A percentile compares a stretch with the other conserved stretches of the same genome.
phyloP scores from a whole-genome alignment of 2,113 vertebrate genomes.

The Uria aalge region DNA sequence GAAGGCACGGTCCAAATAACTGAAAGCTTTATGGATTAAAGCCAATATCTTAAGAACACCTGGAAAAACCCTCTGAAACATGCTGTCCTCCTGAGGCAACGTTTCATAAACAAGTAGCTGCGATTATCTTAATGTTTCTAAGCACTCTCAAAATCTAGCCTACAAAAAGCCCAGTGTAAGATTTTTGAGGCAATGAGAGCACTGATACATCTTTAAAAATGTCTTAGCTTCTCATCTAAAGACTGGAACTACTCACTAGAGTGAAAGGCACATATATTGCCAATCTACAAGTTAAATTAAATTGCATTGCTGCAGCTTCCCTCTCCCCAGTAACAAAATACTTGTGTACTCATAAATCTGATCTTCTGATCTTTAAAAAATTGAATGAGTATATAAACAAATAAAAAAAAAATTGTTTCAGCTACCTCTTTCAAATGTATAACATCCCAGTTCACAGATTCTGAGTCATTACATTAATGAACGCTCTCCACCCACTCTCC shows the following conservation, averaged over 20 bases:
- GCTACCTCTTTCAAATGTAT: background rate
- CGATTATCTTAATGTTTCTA: background rate
- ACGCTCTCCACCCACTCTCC: background rate
- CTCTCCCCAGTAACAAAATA: background rate
- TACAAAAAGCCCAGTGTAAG: background rate
- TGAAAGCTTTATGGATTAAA: background rate
- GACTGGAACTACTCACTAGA: background rate
- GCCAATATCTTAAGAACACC: background rate
- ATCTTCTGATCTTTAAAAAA: background rate
- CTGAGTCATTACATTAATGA: background rate
- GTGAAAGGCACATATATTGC: background rate
- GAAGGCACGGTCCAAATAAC: background rate
- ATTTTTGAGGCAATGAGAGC: background rate
- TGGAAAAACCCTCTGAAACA: background rate
- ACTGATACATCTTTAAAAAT: background rate
- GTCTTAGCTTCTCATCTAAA: background rate
- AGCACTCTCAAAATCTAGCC: background rate
- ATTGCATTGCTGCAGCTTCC: background rate
- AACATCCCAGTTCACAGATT: background rate
- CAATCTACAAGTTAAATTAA: background rate
- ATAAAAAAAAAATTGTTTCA: background rate
- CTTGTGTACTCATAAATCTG: background rate
- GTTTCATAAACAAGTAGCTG: background rate
- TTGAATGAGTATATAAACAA: background rate
- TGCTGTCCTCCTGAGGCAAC: background rate